These are phyloP conservation scores for Brachionus calyciflorus DNA, from an alignment of 1,140 invertebrate species.

Conservation along the genomic window DNA sequence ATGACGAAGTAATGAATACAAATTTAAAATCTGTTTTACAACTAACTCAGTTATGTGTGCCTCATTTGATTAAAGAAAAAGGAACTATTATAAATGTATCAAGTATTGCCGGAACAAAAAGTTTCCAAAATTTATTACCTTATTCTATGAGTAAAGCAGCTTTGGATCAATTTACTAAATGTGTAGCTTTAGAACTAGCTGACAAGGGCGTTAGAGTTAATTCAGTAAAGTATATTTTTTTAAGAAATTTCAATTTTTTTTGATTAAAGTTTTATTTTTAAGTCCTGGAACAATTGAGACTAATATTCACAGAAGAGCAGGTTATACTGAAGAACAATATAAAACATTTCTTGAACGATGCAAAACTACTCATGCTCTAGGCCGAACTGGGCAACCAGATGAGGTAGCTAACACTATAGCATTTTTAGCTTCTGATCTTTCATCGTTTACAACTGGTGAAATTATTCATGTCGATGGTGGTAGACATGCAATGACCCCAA, in stretches of 20 bases:
- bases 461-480: slow-evolving; percentile 79
- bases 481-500: slow-evolving; percentile 27
- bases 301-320: slow-evolving; percentile 16
- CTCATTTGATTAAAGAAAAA: slow-evolving; percentile 49
- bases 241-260: not conserved
- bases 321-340: slow-evolving; percentile 34
- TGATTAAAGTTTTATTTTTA: not conserved
- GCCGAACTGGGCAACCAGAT: slow-evolving; percentile 70
- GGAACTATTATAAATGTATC: slow-evolving; percentile 50
- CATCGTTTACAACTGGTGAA: slow-evolving; percentile 79
- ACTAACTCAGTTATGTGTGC: slow-evolving; percentile 49
- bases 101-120: slow-evolving; percentile 21
- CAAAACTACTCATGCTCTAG: slow-evolving; percentile 64
- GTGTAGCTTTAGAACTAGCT: slow-evolving; percentile 66
- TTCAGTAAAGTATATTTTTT: slow-evolving; percentile 58
- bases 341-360: not conserved
- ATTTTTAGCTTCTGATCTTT: slow-evolving; percentile 74
- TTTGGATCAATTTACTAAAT: slow-evolving; percentile 82
- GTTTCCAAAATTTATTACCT: slow-evolving; percentile 64
- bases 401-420: slow-evolving; percentile 78
- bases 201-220: slow-evolving; percentile 77
- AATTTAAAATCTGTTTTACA: slow-evolving; percentile 68
- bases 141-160: slow-evolving; percentile 85
- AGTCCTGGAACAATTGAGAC: slow-evolving; percentile 41
- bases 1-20: slow-evolving; percentile 76